Conservation (phyloP, 2,888 invertebrate genomes). For the Hirtodrosophila cameraria region DNA sequence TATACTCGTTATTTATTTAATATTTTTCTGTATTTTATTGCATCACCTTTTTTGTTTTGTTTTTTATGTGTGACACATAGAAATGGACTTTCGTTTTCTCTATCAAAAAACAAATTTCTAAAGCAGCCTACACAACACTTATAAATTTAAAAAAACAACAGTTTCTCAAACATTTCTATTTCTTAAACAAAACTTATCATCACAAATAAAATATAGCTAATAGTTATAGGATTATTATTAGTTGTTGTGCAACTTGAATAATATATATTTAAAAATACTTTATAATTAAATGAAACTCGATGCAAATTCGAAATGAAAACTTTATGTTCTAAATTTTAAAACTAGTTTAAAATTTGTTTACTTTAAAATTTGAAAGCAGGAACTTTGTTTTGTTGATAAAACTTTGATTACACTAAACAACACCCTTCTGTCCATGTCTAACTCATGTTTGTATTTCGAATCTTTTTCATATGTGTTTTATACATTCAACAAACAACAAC, state of each 20-base stretch:
- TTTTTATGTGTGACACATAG: slow-evolving; percentile 56
- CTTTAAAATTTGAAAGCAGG: too few species aligned
- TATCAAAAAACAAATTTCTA: slow-evolving; percentile 66
- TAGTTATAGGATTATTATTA: slow-evolving; percentile 26
- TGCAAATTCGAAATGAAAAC: too few species aligned
- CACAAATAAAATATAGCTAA: slow-evolving; percentile 1
- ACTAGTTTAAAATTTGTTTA: too few species aligned
- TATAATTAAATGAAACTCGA: too few species aligned
- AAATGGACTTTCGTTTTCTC: slow-evolving; percentile 73
- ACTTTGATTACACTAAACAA: neutral
- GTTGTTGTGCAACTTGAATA: slow-evolving; percentile 6
- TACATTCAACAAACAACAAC: slow-evolving; percentile 12
- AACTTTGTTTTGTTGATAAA: too few species aligned
- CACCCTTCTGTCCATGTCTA: slow-evolving; percentile 44
- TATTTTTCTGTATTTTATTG: slow-evolving; percentile 30
- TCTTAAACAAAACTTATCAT: slow-evolving; percentile 3
- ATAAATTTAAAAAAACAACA: slow-evolving; percentile 15
- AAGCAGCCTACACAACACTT: slow-evolving; percentile 22
- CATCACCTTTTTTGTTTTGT: slow-evolving; percentile 30
- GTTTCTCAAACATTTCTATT: slow-evolving; percentile 15
- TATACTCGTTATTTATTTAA: slow-evolving; percentile 25
- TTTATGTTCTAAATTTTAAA: too few species aligned
- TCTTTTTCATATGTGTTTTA: slow-evolving; percentile 51
- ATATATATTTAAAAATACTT: too few species aligned
- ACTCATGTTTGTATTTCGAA: slow-evolving; percentile 63